Base-by-base conservation (phyloP, 2,113 vertebrate genomes). In the Otolemur garnettii region DNA sequence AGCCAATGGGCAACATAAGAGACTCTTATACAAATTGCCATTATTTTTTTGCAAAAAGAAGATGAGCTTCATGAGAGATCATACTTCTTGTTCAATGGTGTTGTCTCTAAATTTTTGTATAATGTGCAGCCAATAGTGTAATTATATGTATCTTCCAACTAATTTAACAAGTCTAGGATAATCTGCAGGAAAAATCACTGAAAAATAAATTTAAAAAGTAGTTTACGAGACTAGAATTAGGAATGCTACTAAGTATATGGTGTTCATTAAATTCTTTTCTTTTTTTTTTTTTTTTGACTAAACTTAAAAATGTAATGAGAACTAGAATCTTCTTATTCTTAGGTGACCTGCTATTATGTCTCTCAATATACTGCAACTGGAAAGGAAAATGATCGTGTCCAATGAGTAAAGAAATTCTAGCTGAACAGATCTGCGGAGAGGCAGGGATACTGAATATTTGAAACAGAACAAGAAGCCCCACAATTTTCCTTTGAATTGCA, bases 11-110 rank as follows among this genome's bases (percentile, higher is more conserved):
- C 0, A 77, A 33, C 13, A 35, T 26, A n/a, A 62, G 12, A 62
- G 3, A 45, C 0, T n/a, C 11, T 50, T 71, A 60, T 68, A 3
- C 14, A 53, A 30, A 30, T 80, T 69, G 2, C 17, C 42, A 68
- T 84, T 62, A 3, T n/a, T 77, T 94, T 80, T 12, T 95, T 64
- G 55, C 26, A 90, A 66, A 80, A 3, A 55, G 30, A 92, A 80
- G 35, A 24, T 5, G 92, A n/a, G 45, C 1, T 4, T 38, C 33
- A 22, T 53, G 6, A 50, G 9, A 69, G 10, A 2, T 55, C 11
- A 2, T 77, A 90, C 42, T 91, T 87, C 8, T 81, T 38, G 0
- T 83, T 83, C 14, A 66, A 0, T 53, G 0, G 1, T 71, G 7
- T 87, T 72, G 50, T 66, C 30, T 7, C 30, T 92, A 62, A 74